Base-by-base conservation (phyloP, 1,140 invertebrate genomes). In the Drosophila orosa region DNA sequence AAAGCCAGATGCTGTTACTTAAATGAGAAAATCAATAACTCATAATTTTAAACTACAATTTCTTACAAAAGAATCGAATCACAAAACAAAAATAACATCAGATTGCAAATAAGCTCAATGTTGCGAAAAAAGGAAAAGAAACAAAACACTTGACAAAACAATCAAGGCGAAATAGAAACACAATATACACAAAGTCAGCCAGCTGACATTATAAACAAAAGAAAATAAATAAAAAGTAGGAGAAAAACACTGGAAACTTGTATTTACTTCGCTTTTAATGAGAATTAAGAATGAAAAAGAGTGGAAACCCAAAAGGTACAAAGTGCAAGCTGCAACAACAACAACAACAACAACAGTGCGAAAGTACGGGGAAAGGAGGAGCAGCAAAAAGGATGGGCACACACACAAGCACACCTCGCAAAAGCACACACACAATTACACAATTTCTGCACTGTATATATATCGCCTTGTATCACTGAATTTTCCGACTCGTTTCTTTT, bases 221-320 rank as follows among this genome's bases (percentile, higher is more conserved):
- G 52, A 10, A 56, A 47, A 85, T 47, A 74, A 13, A 22, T 24
- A 10, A 0, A 22, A 22, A 24, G 10, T 22, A 35, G 5, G 3
- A 17, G 7, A 35, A 4, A 52, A 33, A 5, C 29, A 87, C 40
- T 63, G 37, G 66, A 77, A 56, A 48, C 78, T 52, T 76, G 67
- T 68, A 87, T 75, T 71, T 66, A 65, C 63, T 74, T 65, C 62
- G 80, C 66, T 82, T 74, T 83, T 22, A 54, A 35, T 24, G 45
- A 31, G 48, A 48, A 84, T 76, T 68, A 35, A 74, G 54, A 80
- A 69, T 50, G 77, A 9, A 47, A 61, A n/a, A 58, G 55, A 82
- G 31, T 47, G 55, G 58, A 85, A 83, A 83, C 78, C 75, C 54
- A 69, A 77, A 69, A 77, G 83, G 83, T 87, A 83, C 83, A 87